Percentiles rank a stretch among this genome's conserved stretches.
Conservation (phyloP, 2,113 vertebrate species). For the Pyrgilauda ruficollis region DNA sequence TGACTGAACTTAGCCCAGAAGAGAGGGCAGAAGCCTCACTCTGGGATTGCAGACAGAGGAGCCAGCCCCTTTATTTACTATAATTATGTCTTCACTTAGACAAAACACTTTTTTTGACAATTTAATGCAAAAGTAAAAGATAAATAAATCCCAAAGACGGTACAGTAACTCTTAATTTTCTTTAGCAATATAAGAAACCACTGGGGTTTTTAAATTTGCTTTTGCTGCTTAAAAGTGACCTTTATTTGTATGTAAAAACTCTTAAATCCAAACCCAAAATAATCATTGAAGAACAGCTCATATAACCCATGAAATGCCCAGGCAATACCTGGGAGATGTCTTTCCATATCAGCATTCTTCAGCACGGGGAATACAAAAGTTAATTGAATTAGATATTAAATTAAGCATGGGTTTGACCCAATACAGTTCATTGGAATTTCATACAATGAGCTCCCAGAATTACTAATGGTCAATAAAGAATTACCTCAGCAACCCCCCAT, state of each 20-base stretch:
- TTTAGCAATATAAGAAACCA: background rate
- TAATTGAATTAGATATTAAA: constrained; percentile 32
- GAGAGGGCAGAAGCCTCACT: background rate
- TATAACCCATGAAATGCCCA: background rate
- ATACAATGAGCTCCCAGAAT: background rate
- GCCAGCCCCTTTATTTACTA: background rate
- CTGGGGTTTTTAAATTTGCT: background rate
- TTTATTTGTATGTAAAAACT: background rate
- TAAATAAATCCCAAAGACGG: background rate
- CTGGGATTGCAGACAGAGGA: background rate
- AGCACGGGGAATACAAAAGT: background rate
- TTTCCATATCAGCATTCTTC: background rate
- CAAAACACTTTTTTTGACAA: background rate
- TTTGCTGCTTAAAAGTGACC: background rate
- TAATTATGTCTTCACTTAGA: background rate
- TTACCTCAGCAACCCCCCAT: constrained; percentile 1
- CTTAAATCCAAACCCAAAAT: background rate
- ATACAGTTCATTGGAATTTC: background rate
- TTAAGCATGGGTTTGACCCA: constrained; percentile 14
- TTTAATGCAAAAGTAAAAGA: background rate
- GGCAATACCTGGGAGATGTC: background rate
- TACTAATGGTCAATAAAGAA: constrained; percentile 4
- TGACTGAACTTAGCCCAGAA: background rate
- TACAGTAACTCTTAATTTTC: background rate
- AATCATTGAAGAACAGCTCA: background rate